Conservation (phyloP, 1,140 invertebrate species). For the Lethrus apterus region DNA sequence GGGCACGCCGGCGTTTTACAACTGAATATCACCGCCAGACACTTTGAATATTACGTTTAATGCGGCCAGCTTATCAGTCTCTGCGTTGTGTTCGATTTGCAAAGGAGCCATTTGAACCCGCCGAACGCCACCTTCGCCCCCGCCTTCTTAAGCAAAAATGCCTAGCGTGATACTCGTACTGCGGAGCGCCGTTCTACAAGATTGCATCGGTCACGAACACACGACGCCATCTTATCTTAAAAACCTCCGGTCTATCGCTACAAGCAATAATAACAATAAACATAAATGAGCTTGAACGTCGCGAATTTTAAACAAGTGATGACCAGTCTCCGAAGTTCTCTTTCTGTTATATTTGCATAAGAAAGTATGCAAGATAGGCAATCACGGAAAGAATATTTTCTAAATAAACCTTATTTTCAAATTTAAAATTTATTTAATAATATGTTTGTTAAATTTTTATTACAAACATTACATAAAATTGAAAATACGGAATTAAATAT, state of each 20-base stretch:
- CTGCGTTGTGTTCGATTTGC: constrained; percentile 11
- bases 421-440: no score
- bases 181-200: background rate
- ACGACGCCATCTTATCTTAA: constrained; percentile 10
- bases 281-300: no score
- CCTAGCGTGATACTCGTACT: background rate
- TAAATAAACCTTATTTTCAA: no score
- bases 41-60: constrained; percentile 15
- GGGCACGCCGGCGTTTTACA: background rate
- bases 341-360: no score
- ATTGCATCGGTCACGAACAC: constrained; percentile 13
- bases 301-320: no score
- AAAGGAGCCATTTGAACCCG: background rate
- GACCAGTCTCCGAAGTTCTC: no score
- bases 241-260: constrained; percentile 1
- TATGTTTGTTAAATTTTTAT: no score
- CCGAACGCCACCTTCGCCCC: background rate
- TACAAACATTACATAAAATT: no score
- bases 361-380: no score
- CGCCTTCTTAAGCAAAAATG: background rate
- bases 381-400: no score
- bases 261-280: no score
- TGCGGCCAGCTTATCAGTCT: constrained; percentile 13
- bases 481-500: no score
- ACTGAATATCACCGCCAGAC: background rate